phyloP scores from a whole-genome alignment of 2,797 vertebrate species.

The Myioborus melanocephalus region DNA sequence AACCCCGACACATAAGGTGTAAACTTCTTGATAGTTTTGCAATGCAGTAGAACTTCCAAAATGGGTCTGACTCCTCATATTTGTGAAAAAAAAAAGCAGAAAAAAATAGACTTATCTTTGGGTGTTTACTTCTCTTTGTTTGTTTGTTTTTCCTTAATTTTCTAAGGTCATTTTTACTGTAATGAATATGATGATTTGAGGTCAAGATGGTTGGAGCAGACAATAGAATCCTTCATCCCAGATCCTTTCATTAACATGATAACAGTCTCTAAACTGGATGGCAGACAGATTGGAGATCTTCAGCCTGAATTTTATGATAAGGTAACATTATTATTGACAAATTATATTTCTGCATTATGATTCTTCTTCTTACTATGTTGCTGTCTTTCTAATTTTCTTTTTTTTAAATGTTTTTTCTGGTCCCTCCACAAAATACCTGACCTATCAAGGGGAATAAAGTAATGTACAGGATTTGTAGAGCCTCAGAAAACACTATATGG shows the following conservation, averaged over 20 bases:
- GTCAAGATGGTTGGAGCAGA: conserved; percentile 83
- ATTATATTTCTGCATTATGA: background rate
- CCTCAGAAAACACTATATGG: background rate
- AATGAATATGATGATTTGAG: conserved; percentile 88
- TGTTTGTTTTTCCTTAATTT: background rate
- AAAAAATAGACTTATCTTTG: too few species aligned
- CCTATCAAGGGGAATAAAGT: background rate
- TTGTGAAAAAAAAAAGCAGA: background rate
- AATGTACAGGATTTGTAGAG: background rate
- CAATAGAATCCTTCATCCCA: conserved; percentile 92
- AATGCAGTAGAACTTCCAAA: background rate
- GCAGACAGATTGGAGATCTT: conserved; percentile 79
- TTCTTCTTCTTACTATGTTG: background rate
- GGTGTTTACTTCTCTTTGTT: background rate
- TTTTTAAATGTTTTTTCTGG: background rate
- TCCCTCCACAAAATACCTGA: background rate
- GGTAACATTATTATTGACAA: conserved; percentile 45
- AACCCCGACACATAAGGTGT: background rate
- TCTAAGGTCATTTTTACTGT: conserved; percentile 85
- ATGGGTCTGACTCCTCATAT: background rate
- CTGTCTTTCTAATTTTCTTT: background rate
- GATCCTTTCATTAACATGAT: conserved; percentile 72
- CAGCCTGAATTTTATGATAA: conserved; percentile 76
- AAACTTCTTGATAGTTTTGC: background rate
- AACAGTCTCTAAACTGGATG: conserved; percentile 82